Evolutionary conservation across 2,888 invertebrate genomes (phyloP).

Genomic region (Phania funesta): DNA sequence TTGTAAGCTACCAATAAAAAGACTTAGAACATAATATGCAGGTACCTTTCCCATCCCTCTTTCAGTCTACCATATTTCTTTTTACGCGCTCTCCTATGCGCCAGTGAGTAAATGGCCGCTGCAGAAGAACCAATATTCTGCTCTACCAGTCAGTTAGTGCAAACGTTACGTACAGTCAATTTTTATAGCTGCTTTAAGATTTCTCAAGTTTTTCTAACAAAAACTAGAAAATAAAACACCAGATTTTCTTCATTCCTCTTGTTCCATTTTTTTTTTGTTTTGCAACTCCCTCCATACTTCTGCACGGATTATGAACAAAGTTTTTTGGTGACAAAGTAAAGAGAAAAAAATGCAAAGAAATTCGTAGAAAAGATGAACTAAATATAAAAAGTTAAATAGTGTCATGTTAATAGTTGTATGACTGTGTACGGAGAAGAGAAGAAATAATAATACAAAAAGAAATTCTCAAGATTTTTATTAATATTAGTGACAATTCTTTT

Average conservation of each 20-base stretch:
- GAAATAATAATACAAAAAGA: slow-evolving; percentile 2
- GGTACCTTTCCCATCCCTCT: no score
- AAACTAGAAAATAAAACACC: slow-evolving; percentile 45
- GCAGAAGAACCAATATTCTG: background rate
- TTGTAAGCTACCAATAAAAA: no score
- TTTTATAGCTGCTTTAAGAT: background rate
- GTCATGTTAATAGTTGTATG: slow-evolving; percentile 55
- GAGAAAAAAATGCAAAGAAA: slow-evolving; percentile 33
- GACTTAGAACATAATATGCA: no score
- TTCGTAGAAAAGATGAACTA: slow-evolving; percentile 39
- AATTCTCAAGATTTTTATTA: slow-evolving; percentile 59
- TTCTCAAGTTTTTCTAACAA: background rate
- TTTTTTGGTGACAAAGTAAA: slow-evolving; percentile 16
- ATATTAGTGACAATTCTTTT: slow-evolving; percentile 41
- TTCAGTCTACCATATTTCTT: no score
- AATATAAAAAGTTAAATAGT: slow-evolving; percentile 60
- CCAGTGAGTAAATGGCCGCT: no score
- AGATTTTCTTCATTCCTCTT: slow-evolving; percentile 34
- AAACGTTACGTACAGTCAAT: background rate
- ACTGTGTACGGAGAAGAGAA: slow-evolving; percentile 10
- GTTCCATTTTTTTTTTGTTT: background rate
- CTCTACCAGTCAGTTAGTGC: no score
- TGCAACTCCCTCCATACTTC: background rate
- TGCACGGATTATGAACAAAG: slow-evolving; percentile 44
- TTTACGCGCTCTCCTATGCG: no score